A percentile compares a stretch with the other conserved stretches of the same genome.
These are phyloP conservation scores for Tinamus guttatus DNA, from an alignment of 2,113 vertebrate species.

Conservation along the genomic window DNA sequence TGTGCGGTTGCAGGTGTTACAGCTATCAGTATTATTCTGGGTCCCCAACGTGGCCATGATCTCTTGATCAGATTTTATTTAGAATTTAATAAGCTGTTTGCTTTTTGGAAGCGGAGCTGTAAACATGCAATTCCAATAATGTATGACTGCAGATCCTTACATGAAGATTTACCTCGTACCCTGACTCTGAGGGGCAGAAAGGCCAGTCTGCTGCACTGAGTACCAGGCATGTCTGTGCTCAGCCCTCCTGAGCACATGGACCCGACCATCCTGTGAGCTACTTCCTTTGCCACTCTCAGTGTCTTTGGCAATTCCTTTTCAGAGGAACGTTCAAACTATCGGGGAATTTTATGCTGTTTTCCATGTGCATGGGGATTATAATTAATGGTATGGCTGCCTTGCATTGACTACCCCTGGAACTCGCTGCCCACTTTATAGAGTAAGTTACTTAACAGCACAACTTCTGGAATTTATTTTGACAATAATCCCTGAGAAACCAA, in stretches of 20 bases:
- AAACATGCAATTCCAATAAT: background rate
- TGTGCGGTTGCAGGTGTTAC: background rate
- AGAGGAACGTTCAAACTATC: background rate
- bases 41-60: background rate
- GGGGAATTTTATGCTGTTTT: background rate
- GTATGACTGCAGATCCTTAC: background rate
- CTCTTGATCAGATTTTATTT: conserved; percentile 17
- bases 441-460: conserved; percentile 16
- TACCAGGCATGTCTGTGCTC: background rate
- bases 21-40: background rate
- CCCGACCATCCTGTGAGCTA: accelerated
- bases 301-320: background rate
- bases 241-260: background rate
- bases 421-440: background rate
- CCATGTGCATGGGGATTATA: background rate
- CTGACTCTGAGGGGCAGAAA: background rate
- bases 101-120: background rate
- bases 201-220: accelerated
- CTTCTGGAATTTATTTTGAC: conserved; percentile 50
- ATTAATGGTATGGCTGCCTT: background rate
- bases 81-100: conserved; percentile 3
- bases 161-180: background rate
- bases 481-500: conserved; percentile 42
- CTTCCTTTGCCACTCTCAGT: background rate
- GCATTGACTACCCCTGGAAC: background rate